Base-by-base conservation (phyloP, 2,113 vertebrate genomes). In the Trichechus manatus region DNA sequence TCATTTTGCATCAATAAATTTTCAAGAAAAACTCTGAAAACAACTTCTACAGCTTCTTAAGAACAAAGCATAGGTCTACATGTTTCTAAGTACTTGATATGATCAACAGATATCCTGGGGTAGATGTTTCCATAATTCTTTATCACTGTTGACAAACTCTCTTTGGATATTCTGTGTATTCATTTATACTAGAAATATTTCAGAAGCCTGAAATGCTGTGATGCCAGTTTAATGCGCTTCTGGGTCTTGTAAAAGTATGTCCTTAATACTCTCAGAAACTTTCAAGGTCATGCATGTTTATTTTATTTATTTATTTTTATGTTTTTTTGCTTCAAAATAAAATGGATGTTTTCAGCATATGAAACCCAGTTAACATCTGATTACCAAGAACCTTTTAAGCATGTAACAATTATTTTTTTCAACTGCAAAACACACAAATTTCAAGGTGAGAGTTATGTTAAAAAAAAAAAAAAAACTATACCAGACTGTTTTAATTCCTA, bases 301-400 rank as follows among this genome's bases (percentile, higher is more conserved):
- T 94, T 11, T 36, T 88, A 63, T 94, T 72, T 93, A 53, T 68
- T n/a, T 68, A 63, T 63, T 53, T 96, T 33, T 44, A 79, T 87
- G 9, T 78, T 23, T 64, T 64, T 75, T 93, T 91, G 1, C 29
- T 70, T 80, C 90, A 80, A 94, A 91, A 84, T 53, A 50, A 80
- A 80, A 44, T 90, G 7, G 79, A 80, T 47, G 47, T 9, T 66
- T 19, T 53, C 29, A 87, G 31, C 11, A 63, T 61, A n/a, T 64
- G 31, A 79, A 59, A 70, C 10, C 64, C 13, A 86, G 19, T 8
- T 75, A 75, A 90, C 9, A 91, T 79, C 10, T 93, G 29, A 93
- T n/a, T 93, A 14, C 33, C 9, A 77, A 75, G 70, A 72, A 81
- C 63, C 17, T 68, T 2, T 53, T 70, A 84, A 68, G 3, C 80